These are phyloP conservation scores for Ridgeia piscesae DNA, from an alignment of 1,140 invertebrate genomes.

Conservation along the genomic window DNA sequence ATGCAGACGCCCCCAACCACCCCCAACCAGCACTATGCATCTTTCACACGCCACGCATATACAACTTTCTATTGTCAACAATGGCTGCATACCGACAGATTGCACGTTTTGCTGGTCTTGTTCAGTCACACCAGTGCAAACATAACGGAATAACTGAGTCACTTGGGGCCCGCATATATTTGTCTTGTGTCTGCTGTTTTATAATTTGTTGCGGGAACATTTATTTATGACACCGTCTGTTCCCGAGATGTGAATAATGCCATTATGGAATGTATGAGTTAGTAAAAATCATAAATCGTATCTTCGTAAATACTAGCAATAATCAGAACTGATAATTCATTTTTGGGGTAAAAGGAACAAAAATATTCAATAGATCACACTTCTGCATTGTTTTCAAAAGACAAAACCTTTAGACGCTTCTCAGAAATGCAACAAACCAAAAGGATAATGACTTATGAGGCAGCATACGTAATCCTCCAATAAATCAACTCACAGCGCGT, in stretches of 20 bases:
- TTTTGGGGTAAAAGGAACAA: too few species aligned
- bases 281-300: background rate
- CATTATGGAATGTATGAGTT: background rate
- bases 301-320: background rate
- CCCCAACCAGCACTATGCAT: background rate
- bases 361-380: background rate
- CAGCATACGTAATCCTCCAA: background rate
- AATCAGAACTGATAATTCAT: background rate
- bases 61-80: background rate
- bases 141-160: background rate
- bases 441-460: background rate
- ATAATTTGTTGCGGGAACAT: background rate
- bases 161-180: background rate
- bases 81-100: background rate
- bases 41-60: background rate
- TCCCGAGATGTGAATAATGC: background rate
- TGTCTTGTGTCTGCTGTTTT: background rate
- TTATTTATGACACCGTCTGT: background rate
- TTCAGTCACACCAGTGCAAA: background rate
- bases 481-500: background rate
- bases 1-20: background rate
- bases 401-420: background rate
- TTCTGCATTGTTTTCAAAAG: background rate
- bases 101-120: background rate
- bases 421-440: background rate